A percentile compares a stretch with the other conserved stretches of the same genome.
These are phyloP conservation scores for Heterocephalus glaber DNA, from an alignment of 2,113 vertebrate genomes.

Conservation along the genomic window DNA sequence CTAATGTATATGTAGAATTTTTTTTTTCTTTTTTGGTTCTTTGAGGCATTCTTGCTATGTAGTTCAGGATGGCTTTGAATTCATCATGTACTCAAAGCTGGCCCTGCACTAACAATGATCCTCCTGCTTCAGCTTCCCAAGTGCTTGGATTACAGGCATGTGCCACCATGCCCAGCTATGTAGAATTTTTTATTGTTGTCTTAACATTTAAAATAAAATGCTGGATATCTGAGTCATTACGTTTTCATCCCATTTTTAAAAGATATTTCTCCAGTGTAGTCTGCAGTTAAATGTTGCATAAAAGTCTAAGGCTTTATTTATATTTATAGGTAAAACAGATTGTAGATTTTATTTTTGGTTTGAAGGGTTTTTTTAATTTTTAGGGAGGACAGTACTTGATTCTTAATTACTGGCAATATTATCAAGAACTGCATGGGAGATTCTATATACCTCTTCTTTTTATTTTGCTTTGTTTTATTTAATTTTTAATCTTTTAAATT, in stretches of 20 bases:
- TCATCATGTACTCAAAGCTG: background rate
- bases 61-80: background rate
- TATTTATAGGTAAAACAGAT: background rate
- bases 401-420: too few relatives aligned
- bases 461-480: background rate
- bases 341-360: background rate
- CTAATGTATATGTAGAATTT: background rate
- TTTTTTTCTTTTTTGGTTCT: background rate
- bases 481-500: too few relatives aligned
- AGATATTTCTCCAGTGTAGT: conserved; percentile 5
- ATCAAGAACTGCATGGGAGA: background rate
- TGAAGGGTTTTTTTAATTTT: background rate
- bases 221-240: background rate
- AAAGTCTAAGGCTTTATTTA: background rate
- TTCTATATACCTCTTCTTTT: background rate
- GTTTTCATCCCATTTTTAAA: background rate
- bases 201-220: background rate
- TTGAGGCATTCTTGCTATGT: background rate
- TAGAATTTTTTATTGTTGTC: background rate
- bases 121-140: background rate
- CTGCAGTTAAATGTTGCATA: background rate
- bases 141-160: background rate
- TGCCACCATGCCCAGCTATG: background rate
- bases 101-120: background rate
- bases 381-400: background rate